Base-by-base conservation (phyloP, 1,140 invertebrate genomes). In the Drosophila gunungcola region DNA sequence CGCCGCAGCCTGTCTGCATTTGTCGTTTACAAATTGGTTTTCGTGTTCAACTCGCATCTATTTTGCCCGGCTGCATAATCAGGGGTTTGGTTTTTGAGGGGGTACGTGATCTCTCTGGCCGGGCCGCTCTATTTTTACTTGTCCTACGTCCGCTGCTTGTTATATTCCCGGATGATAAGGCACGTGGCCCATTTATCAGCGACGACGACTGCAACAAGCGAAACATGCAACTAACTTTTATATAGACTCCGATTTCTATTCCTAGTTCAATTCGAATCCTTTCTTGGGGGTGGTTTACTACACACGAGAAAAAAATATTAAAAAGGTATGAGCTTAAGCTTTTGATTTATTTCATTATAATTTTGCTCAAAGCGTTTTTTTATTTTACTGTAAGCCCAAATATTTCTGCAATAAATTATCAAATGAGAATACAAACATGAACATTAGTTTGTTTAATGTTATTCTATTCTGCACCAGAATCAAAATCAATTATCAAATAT, bases 21-120 rank as follows among this genome's bases (percentile, higher is more conserved):
- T 89, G 84, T 89, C 80, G 77, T 89, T 88, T 89, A 88, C 85
- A 88, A 88, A 88, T 88, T 88, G 84, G 60, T 89, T 88, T 88
- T 89, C 84, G 84, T 88, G 84, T 88, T 89, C 77, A 56, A 54
- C 80, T 70, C 68, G 62, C 85, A 88, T 88, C 76, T 72, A 89
- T 88, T 89, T 80, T 77, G 83, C 76, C 52, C 55, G 58, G 75
- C 80, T 89, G 83, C 83, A 88, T 88, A 88, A 88, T 88, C 83
- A 83, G 75, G 78, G 84, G 76, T 58, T 43, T 61, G 51, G 45
- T 6, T 43, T 9, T 21, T n/a, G 11, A 49, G 4, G 38, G 74
- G 39, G 4, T 52, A 52, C 70, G 79, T 82, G 83, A 88, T 82
- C 79, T 49, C 62, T 45, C 2, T 39, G 12, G 41, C 25, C 29